These are phyloP conservation scores for Anhinga rufa DNA, from an alignment of 2,113 vertebrate genomes.

Conservation along the genomic window DNA sequence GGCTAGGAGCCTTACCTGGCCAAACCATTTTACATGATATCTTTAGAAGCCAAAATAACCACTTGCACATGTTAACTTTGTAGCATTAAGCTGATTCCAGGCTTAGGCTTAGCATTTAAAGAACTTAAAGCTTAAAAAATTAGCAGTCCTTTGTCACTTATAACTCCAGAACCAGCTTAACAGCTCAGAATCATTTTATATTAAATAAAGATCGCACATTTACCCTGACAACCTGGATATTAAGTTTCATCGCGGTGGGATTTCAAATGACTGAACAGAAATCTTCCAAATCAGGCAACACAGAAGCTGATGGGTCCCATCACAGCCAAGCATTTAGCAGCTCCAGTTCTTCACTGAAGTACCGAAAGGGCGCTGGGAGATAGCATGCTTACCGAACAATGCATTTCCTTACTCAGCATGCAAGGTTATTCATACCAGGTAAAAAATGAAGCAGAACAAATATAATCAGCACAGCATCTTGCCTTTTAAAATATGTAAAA, in stretches of 20 bases:
- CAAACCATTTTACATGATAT: background rate
- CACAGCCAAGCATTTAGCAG: background rate
- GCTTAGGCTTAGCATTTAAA: background rate
- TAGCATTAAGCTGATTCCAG: background rate
- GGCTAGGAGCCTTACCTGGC: background rate
- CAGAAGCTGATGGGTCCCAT: background rate
- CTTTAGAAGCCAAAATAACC: background rate
- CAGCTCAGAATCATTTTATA: background rate
- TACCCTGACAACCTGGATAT: background rate
- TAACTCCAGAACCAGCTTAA: background rate
- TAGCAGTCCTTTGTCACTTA: background rate
- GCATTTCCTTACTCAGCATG: background rate
- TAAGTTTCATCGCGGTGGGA: background rate
- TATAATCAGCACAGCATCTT: background rate
- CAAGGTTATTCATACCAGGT: background rate
- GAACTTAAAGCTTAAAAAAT: background rate
- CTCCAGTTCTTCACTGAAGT: background rate
- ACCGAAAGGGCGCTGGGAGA: background rate
- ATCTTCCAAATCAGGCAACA: background rate
- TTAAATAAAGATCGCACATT: background rate
- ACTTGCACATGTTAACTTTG: background rate
- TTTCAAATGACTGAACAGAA: constrained; percentile 6
- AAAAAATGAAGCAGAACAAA: constrained; percentile 29
- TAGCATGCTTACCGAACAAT: background rate
- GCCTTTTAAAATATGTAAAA: constrained; percentile 34